Evolutionary conservation across 1,140 invertebrate species (phyloP).

Genomic region (Bombus vancouverensis): DNA sequence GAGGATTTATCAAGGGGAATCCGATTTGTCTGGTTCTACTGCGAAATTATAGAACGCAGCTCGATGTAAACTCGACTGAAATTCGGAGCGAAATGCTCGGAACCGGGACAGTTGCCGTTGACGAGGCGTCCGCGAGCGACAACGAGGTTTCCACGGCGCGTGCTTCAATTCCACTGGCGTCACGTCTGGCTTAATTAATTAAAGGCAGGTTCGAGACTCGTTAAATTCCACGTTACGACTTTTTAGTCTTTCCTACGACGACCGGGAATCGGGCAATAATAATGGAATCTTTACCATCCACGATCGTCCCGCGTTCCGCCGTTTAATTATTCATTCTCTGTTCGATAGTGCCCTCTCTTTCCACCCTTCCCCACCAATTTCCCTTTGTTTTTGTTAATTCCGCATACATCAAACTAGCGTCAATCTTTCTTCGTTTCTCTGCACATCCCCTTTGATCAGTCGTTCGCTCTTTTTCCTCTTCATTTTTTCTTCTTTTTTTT

Average conservation of each 20-base stretch:
- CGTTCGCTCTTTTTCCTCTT: not conserved
- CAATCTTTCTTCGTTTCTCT: not conserved
- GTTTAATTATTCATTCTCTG: slow-evolving; percentile 12
- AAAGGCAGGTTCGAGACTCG: slow-evolving; percentile 53
- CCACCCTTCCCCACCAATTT: not conserved
- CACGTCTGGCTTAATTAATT: slow-evolving; percentile 58
- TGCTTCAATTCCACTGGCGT: slow-evolving; percentile 53
- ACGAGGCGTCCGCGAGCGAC: slow-evolving; percentile 1
- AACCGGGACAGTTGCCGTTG: slow-evolving; percentile 7
- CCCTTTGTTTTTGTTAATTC: slow-evolving; percentile 8
- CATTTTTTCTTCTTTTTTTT: not conserved
- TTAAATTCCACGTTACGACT: slow-evolving; percentile 46
- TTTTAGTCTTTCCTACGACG: slow-evolving; percentile 16
- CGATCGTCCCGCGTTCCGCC: not conserved
- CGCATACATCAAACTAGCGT: not conserved
- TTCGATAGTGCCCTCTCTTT: not conserved
- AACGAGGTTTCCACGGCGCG: slow-evolving; percentile 33
- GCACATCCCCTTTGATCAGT: not conserved
- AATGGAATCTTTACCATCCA: slow-evolving; percentile 31
- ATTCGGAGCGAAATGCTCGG: not conserved
- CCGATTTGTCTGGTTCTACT: slow-evolving; percentile 1
- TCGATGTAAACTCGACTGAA: slow-evolving; percentile 3
- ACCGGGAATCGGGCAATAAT: slow-evolving; percentile 32
- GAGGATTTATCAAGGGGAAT: slow-evolving; percentile 8
- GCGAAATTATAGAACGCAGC: not conserved